Base-by-base conservation (phyloP, 2,113 vertebrate genomes). In the Peromyscus leucopus region DNA sequence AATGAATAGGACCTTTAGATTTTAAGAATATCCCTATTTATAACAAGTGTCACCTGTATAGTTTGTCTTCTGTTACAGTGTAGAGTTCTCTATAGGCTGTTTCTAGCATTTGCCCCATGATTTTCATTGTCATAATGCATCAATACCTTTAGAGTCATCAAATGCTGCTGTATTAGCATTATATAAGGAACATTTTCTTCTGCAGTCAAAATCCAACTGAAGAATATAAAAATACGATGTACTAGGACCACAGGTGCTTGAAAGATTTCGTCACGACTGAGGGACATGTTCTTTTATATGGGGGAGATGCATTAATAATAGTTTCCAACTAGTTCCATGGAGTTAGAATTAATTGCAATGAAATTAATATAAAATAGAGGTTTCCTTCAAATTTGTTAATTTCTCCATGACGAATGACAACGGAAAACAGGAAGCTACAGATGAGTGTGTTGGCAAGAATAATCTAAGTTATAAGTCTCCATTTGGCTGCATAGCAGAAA, bases 121-220 rank as follows among this genome's bases (percentile, higher is more conserved):
- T 91, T 48, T 63, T 94, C 48, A 76, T 39, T 96, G 46, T 82
- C 82, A 61, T 16, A 31, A 31, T 22, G 24, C 48, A 13, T 39
- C 87, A 95, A 63, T 67, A 96, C 76, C 36, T 82, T 85, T 76
- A 65, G 48, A 89, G 65, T 67, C 12, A 28, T 75, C 67, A 83
- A 33, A 67, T 71, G 6, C n/a, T 78, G 31, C 63, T 86, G 75
- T 59, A n/a, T 76, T 78, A 33, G 61, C 12, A 42, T 93, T 84
- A 69, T 67, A 22, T 92, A 86, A 89, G 71, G 21, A 85, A 31
- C 71, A n/a, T 71, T 86, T 86, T 80, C 74, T 89, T 97, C 57
- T 89, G 11, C 10, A 79, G 33, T 65, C 51, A 96, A 86, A 94
- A 78, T 96, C 31, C 78, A 96, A 59, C 17, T 28, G 26, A 89